These are phyloP conservation scores for Ageneiosus marmoratus DNA, from an alignment of 2,113 vertebrate species.

Conservation along the genomic window DNA sequence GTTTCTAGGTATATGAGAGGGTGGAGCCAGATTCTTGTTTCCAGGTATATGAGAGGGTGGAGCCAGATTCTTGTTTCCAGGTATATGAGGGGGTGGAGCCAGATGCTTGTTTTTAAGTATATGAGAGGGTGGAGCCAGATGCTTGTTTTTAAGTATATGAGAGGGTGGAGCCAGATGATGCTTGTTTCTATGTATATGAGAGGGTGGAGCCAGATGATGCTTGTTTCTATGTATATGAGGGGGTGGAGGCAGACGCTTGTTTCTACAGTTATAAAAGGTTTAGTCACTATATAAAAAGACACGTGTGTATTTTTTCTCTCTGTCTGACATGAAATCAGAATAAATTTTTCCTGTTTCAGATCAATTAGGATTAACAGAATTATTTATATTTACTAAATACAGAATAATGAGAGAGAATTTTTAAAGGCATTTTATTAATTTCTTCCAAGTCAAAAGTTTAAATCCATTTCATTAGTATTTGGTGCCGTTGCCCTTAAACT, in stretches of 20 bases:
- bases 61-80: background rate
- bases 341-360: too few relatives aligned
- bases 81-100: background rate
- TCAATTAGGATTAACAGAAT: too few relatives aligned
- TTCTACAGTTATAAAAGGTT: background rate
- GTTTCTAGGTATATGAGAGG: background rate
- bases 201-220: background rate
- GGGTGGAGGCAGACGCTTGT: background rate
- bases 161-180: background rate
- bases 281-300: too few relatives aligned
- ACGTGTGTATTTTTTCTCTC: too few relatives aligned
- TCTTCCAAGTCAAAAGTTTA: too few relatives aligned
- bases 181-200: background rate
- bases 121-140: background rate
- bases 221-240: background rate
- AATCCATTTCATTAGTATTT: too few relatives aligned
- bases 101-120: background rate
- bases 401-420: too few relatives aligned
- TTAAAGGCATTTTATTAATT: too few relatives aligned
- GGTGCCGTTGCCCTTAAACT: too few relatives aligned
- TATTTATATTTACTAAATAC: too few relatives aligned
- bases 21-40: background rate
- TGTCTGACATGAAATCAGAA: too few relatives aligned
- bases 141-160: background rate
- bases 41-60: background rate